A percentile compares a stretch with the other conserved stretches of the same genome.
Conservation (phyloP, 2,888 invertebrate genomes). For the Chorisops tibialis region DNA sequence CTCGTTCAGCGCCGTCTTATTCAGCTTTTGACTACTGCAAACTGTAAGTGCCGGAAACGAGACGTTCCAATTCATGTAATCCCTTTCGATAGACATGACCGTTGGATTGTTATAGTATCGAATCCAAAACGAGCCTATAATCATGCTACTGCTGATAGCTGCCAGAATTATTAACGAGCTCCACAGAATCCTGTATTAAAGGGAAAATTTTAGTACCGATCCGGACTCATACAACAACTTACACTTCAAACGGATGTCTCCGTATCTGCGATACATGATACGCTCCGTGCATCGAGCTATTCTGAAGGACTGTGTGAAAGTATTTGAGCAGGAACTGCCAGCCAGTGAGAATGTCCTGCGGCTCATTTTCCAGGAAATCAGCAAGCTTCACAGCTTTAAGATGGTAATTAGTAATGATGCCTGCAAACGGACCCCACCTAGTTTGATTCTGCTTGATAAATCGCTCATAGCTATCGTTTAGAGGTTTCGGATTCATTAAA, state of each 20-base stretch:
- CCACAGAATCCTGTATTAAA: conserved; percentile 30
- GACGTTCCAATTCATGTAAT: conserved; percentile 35
- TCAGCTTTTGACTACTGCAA: conserved; percentile 32
- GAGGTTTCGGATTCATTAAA: too few relatives aligned
- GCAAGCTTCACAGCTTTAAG: conserved; percentile 12
- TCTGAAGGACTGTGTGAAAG: conserved; percentile 16
- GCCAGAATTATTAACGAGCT: conserved; percentile 11
- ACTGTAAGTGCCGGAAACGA: conserved; percentile 35
- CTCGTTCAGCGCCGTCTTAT: conserved; percentile 32
- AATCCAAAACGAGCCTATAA: conserved; percentile 28
- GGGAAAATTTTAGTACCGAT: background rate
- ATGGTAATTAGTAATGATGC: conserved; percentile 14
- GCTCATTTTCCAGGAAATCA: conserved; percentile 18
- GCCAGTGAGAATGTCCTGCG: background rate
- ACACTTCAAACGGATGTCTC: conserved; percentile 29
- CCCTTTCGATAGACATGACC: conserved; percentile 33
- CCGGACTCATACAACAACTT: background rate
- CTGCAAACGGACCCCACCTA: conserved; percentile 12
- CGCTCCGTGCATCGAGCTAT: conserved; percentile 28
- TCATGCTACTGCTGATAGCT: background rate
- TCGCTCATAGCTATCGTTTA: conserved; percentile 14
- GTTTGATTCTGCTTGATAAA: conserved; percentile 26
- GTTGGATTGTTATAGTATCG: conserved; percentile 32
- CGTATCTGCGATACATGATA: conserved; percentile 22
- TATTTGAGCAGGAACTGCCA: conserved; percentile 17